Evolutionary conservation across 2,888 invertebrate species (phyloP).

Genomic region (Brachyptera risi): DNA sequence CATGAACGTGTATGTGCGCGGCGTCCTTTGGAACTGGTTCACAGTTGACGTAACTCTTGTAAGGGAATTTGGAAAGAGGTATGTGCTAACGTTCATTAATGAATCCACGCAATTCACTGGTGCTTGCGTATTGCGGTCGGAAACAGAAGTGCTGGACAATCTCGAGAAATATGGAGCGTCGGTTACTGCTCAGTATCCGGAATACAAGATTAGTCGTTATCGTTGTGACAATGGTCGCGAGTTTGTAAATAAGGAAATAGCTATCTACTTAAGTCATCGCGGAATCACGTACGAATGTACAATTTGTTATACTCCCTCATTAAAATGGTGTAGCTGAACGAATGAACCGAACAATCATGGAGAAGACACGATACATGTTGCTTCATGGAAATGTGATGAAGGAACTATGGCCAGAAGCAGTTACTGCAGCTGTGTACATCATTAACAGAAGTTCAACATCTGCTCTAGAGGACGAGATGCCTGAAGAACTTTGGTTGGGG

Average conservation of each 20-base stretch:
- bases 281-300: constrained; percentile 14
- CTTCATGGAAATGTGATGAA: background rate
- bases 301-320: constrained; percentile 10
- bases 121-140: constrained; percentile 31
- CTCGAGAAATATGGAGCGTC: constrained; percentile 36
- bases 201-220: constrained; percentile 34
- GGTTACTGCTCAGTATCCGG: constrained; percentile 33
- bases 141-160: constrained; percentile 32
- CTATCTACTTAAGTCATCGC: constrained; percentile 18
- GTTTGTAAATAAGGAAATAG: constrained; percentile 35
- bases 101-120: constrained; percentile 33
- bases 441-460: constrained; percentile 3
- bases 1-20: constrained; percentile 28
- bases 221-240: constrained; percentile 39
- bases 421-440: too few species aligned
- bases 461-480: constrained; percentile 1
- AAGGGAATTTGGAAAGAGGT: constrained; percentile 29
- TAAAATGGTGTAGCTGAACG: constrained; percentile 13
- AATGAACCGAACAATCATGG: constrained; percentile 1
- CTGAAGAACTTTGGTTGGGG: constrained; percentile 15
- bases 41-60: constrained; percentile 28
- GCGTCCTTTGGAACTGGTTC: constrained; percentile 30
- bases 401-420: constrained; percentile 8
- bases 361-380: background rate
- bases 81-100: constrained; percentile 33